Evolutionary conservation across 2,888 invertebrate species (phyloP).

Genomic region (Scaptomyza polygonia): DNA sequence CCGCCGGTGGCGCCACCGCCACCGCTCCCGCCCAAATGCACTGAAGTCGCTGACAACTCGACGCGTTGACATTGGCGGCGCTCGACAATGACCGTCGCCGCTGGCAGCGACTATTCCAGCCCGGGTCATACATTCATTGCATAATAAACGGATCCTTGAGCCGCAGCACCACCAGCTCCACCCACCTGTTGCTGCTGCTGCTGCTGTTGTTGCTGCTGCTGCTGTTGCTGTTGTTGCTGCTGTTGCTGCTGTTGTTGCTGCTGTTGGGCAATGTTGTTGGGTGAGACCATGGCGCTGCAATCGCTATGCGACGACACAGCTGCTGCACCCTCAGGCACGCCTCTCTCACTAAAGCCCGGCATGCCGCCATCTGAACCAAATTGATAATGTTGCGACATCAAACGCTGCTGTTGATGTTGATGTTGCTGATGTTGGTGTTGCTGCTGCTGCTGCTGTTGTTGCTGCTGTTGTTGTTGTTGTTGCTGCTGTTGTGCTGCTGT

Average conservation of each 20-base stretch:
- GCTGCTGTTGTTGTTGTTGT: constrained; percentile 57
- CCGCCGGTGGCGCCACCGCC: constrained; percentile 27
- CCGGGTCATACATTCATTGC: constrained; percentile 94
- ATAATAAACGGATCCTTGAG: constrained; percentile 88
- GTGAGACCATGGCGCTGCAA: constrained; percentile 80
- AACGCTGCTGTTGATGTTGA: constrained; percentile 48
- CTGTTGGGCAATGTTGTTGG: constrained; percentile 58
- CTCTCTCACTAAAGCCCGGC: constrained; percentile 86
- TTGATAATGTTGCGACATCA: constrained; percentile 81
- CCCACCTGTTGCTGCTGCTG: constrained; percentile 55
- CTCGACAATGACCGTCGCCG: constrained; percentile 82
- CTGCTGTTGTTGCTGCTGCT: constrained; percentile 40
- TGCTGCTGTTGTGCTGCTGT: constrained; percentile 71
- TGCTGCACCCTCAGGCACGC: constrained; percentile 90
- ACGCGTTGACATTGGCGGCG: constrained; percentile 83
- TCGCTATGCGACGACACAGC: constrained; percentile 85
- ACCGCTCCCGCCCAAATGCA: constrained; percentile 73
- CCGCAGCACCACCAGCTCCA: constrained; percentile 54
- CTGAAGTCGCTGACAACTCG: constrained; percentile 82
- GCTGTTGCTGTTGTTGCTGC: constrained; percentile 51
- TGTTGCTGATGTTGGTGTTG: constrained; percentile 55
- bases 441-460: constrained; percentile 68
- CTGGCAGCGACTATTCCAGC: constrained; percentile 83
- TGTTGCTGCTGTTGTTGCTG: constrained; percentile 40
- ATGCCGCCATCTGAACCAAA: constrained; percentile 78